Base-by-base conservation (phyloP, 1,140 invertebrate species). In the Grapholita molesta region DNA sequence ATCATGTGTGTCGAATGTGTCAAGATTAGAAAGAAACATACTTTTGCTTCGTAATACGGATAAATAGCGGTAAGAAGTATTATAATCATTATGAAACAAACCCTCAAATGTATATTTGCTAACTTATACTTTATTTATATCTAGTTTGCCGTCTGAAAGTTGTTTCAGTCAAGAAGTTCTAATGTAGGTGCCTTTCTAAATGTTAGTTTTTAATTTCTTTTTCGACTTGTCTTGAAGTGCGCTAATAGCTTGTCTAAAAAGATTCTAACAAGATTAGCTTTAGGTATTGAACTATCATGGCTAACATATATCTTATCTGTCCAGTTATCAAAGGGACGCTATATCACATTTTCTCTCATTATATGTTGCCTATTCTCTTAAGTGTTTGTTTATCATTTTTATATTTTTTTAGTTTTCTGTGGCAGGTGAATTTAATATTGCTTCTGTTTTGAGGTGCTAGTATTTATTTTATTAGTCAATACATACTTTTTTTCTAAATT, bases 21-120 rank as follows among this genome's bases (percentile, higher is more conserved):
- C 72, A 88, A 88, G 71, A 84, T 78, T 71, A 88, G 82, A 84
- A 89, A 88, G 86, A 88, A 90, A 89, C 86, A 88, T 88, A 90
- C 83, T 86, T 86, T 77, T 78, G 77, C 76, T 73, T 83, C 84
- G 71, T 87, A 88, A 74, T 81, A 78, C 80, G 73, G 75, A 81
- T 78, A 73, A 83, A 83, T 74, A 83, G 74, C 81, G 83, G 88
- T 90, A 86, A 86, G 86, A 85, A 66, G 57, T 72, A 68, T 74
- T 67, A 72, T 76, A 74, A 80, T 64, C 21, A 57, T 68, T 65
- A 64, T 70, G 70, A 69, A 69, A 72, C 57, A 72, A 72, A 71
- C 53, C 70, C 38, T 66, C 61, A 11, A 70, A 64, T 71, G 69
- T 65, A 74, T 70, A 25, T 38, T 69, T 70, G 70, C 32, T 67